These are phyloP conservation scores for Cyprinodon tularosa DNA, from an alignment of 2,113 vertebrate species.

Conservation along the genomic window DNA sequence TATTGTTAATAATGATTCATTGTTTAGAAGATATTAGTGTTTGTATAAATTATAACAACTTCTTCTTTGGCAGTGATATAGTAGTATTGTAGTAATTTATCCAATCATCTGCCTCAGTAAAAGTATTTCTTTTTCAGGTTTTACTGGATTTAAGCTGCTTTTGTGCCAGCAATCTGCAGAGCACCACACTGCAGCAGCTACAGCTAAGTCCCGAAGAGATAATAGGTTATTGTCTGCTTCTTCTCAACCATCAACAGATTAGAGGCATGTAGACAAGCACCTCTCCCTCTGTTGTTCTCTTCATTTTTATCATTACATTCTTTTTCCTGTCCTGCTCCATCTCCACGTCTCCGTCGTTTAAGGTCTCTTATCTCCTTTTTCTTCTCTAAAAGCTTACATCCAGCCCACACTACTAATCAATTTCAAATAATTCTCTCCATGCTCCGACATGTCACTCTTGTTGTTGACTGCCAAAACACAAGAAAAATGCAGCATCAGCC, in stretches of 20 bases:
- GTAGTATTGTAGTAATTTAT: not conserved
- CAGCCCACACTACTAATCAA: slow-evolving; percentile 37
- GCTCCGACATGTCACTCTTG: slow-evolving; percentile 56
- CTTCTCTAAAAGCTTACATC: slow-evolving; percentile 42
- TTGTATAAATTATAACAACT: too few species aligned
- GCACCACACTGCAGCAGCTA: slow-evolving; percentile 53
- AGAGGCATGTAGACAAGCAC: slow-evolving; percentile 66
- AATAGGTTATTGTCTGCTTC: slow-evolving; percentile 74
- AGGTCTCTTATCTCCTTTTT: slow-evolving; percentile 43
- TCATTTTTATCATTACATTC: slow-evolving; percentile 42
- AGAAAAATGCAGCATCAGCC: slow-evolving; percentile 66
- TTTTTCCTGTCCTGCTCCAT: slow-evolving; percentile 17
- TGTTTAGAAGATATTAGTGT: too few species aligned
- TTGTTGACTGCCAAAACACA: slow-evolving; percentile 53
- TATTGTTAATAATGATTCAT: not conserved
- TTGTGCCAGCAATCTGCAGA: slow-evolving; percentile 37
- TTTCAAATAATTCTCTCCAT: slow-evolving; percentile 64
- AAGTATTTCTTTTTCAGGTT: slow-evolving; percentile 27
- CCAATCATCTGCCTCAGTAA: slow-evolving; percentile 29
- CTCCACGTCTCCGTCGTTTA: slow-evolving; percentile 8
- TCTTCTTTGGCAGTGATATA: too few species aligned
- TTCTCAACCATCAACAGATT: slow-evolving; percentile 76
- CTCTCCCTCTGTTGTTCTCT: slow-evolving; percentile 49
- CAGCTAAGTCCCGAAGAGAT: slow-evolving; percentile 61
- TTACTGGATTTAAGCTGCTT: slow-evolving; percentile 41